Percentiles rank a stretch among this genome's conserved stretches.
Evolutionary conservation across 2,113 vertebrate species (phyloP).

Genomic region (Orycteropus afer): DNA sequence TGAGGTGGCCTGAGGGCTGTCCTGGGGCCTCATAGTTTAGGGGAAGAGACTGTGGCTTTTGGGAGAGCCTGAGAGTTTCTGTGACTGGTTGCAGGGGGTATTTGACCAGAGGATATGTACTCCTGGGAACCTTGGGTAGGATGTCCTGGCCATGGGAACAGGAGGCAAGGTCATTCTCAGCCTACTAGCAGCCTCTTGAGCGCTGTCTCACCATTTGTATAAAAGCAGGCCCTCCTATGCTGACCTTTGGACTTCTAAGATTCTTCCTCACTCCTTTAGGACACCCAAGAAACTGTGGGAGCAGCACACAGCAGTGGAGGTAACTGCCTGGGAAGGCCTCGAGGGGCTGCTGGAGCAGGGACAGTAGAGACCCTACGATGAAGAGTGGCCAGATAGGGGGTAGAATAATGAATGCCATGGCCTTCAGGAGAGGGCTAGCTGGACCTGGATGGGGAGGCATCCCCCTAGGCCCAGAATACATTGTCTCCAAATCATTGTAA

Average conservation of each 20-base stretch:
- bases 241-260: constrained; percentile 9
- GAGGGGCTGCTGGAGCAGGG: not conserved
- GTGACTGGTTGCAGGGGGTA: not conserved
- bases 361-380: not conserved
- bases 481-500: not conserved
- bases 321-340: not conserved
- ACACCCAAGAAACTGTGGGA: constrained; percentile 56
- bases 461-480: not conserved
- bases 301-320: not conserved
- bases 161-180: not conserved
- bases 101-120: not conserved
- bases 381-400: not conserved
- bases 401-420: not conserved
- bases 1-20: constrained; percentile 1
- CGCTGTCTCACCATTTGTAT: not conserved
- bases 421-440: not conserved
- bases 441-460: not conserved
- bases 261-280: constrained; percentile 27
- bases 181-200: not conserved
- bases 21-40: not conserved
- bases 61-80: not conserved
- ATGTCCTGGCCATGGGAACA: not conserved
- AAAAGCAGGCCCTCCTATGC: not conserved
- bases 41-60: not conserved
- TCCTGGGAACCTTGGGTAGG: not conserved